Evolutionary conservation across 37 sponge, comb jelly and placozoan genomes (phyloP).

Genomic region (Ianthella basta): DNA sequence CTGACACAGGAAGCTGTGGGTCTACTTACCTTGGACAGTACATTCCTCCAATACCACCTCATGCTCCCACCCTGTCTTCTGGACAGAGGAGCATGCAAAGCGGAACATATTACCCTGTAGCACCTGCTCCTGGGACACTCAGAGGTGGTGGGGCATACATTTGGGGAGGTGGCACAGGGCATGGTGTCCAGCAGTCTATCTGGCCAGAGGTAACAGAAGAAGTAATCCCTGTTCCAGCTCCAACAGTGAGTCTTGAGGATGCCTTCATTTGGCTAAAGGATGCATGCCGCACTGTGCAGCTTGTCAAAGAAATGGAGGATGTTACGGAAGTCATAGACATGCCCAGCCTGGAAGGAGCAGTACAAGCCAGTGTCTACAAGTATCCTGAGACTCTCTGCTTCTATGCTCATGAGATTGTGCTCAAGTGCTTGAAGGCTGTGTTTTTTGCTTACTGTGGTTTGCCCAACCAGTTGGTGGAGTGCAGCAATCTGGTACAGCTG

Average conservation of each 20-base stretch:
- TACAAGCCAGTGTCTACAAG: not conserved
- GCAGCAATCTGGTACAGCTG: conserved; percentile 33
- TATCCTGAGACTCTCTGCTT: conserved; percentile 22
- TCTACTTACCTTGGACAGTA: too few species aligned
- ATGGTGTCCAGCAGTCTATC: too few species aligned
- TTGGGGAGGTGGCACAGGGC: not conserved
- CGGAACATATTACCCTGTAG: not conserved
- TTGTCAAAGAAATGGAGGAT: not conserved
- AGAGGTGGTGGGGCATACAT: conserved; percentile 10
- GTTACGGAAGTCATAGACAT: not conserved
- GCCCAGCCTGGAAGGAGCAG: not conserved
- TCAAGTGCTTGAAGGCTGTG: conserved; percentile 54
- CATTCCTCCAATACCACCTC: not conserved
- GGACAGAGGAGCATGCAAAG: too few species aligned
- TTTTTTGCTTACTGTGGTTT: conserved; percentile 60
- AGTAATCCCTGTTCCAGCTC: conserved; percentile 13
- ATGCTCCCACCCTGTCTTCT: not conserved
- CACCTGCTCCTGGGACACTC: not conserved
- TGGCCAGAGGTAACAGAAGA: not conserved
- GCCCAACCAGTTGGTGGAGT: conserved; percentile 1
- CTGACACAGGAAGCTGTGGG: too few species aligned
- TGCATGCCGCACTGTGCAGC: not conserved
- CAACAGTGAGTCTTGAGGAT: conserved; percentile 14
- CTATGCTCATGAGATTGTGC: conserved; percentile 34
- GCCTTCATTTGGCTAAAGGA: conserved; percentile 5